Percentiles rank a stretch among this genome's conserved stretches.
Conservation (phyloP, 2,797 vertebrate genomes). For the Xiphophorus birchmanni region DNA sequence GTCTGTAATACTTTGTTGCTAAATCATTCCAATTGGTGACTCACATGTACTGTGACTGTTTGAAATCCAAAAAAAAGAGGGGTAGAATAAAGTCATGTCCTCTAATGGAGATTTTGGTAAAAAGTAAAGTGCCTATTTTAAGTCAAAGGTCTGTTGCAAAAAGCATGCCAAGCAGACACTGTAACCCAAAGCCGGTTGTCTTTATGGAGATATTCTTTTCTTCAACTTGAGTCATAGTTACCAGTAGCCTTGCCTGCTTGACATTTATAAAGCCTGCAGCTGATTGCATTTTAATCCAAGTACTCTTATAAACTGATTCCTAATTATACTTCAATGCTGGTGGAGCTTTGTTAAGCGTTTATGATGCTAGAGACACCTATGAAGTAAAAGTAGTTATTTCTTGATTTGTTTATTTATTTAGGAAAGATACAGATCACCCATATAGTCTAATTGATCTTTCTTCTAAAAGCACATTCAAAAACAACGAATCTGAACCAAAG, state of each 20-base stretch:
- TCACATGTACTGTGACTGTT: neutral
- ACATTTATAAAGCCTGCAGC: conserved; percentile 46
- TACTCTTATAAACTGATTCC: neutral
- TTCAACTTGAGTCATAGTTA: conserved; percentile 50
- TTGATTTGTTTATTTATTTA: neutral
- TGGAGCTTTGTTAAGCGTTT: conserved; percentile 31
- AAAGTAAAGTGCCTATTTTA: neutral
- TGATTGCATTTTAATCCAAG: conserved; percentile 58
- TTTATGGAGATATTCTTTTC: conserved; percentile 14
- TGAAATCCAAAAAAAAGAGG: conserved; percentile 10
- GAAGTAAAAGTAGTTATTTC: neutral
- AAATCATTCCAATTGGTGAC: neutral
- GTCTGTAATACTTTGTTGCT: neutral
- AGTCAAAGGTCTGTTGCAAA: conserved; percentile 3
- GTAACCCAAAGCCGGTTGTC: conserved; percentile 1
- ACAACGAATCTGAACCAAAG: neutral
- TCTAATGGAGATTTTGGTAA: neutral
- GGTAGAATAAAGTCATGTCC: neutral
- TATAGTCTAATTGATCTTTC: neutral
- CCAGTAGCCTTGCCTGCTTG: conserved; percentile 38
- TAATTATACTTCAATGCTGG: conserved; percentile 56
- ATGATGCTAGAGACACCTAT: neutral
- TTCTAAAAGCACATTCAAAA: neutral
- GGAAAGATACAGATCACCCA: neutral
- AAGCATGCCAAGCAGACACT: conserved; percentile 12